A percentile compares a stretch with the other conserved stretches of the same genome.
Conservation (phyloP, 2,888 invertebrate species). For the Sarcophaga rosellei region DNA sequence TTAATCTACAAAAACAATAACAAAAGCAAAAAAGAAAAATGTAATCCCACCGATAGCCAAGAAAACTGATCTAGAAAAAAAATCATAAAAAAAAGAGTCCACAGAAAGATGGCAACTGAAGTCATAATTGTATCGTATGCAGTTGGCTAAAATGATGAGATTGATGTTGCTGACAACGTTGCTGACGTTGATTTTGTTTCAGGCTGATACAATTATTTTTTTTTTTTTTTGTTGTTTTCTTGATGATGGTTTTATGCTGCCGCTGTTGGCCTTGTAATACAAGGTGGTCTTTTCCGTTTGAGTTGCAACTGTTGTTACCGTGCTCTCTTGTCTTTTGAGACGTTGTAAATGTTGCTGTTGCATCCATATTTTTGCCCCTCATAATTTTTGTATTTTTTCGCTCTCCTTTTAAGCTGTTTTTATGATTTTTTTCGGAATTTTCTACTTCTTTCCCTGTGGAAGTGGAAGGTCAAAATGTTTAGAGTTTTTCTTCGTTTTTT, state of each 20-base stretch:
- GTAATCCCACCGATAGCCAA: no score
- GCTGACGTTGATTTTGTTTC: constrained; percentile 9
- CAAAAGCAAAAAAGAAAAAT: neutral
- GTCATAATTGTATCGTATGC: constrained; percentile 39
- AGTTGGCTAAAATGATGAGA: constrained; percentile 36
- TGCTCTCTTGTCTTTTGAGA: no score
- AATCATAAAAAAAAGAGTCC: neutral
- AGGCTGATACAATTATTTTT: constrained; percentile 53
- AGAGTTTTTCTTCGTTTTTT: constrained; percentile 17
- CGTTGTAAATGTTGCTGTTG: neutral
- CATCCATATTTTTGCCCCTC: constrained; percentile 4
- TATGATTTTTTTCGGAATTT: constrained; percentile 23
- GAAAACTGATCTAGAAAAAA: no score
- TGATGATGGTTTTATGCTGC: neutral
- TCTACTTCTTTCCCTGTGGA: neutral
- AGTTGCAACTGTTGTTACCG: neutral
- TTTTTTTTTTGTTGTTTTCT: constrained; percentile 33
- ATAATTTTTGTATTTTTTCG: constrained; percentile 2
- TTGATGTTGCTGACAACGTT: constrained; percentile 14
- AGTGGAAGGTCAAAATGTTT: constrained; percentile 49
- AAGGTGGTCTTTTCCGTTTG: constrained; percentile 63
- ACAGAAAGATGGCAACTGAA: constrained; percentile 9
- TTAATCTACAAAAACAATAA: constrained; percentile 8
- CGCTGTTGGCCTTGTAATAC: constrained; percentile 57
- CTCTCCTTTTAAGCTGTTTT: neutral